Conservation (phyloP, 2,797 vertebrate genomes). For the Mergus octosetaceus region DNA sequence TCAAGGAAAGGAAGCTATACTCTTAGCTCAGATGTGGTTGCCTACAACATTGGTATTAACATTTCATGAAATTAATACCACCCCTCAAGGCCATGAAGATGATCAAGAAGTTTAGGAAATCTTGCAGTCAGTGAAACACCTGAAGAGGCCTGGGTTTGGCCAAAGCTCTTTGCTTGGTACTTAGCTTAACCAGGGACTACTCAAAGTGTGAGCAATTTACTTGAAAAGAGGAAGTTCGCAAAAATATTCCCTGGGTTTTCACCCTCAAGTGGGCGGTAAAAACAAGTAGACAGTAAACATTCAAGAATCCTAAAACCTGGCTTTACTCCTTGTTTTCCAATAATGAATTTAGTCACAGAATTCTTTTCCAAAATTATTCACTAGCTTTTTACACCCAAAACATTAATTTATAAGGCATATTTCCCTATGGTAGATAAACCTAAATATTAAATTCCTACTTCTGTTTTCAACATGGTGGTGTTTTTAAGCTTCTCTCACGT, state of each 20-base stretch:
- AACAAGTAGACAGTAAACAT: background rate
- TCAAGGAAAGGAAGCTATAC: background rate
- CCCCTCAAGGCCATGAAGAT: background rate
- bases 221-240: background rate
- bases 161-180: background rate
- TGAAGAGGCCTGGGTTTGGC: background rate
- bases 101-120: background rate
- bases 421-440: background rate
- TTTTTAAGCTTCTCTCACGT: background rate
- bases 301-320: background rate
- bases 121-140: background rate
- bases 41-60: background rate
- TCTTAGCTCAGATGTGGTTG: background rate
- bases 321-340: background rate
- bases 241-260: background rate
- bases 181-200: background rate
- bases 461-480: background rate
- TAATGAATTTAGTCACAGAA: background rate
- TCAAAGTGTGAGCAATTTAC: background rate
- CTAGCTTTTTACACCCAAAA: background rate
- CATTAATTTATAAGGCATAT: background rate
- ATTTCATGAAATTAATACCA: background rate
- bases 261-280: background rate
- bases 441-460: background rate
- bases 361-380: background rate